Evolutionary conservation across 2,888 invertebrate genomes (phyloP).

Genomic region (Cryptocheilus praepositus): DNA sequence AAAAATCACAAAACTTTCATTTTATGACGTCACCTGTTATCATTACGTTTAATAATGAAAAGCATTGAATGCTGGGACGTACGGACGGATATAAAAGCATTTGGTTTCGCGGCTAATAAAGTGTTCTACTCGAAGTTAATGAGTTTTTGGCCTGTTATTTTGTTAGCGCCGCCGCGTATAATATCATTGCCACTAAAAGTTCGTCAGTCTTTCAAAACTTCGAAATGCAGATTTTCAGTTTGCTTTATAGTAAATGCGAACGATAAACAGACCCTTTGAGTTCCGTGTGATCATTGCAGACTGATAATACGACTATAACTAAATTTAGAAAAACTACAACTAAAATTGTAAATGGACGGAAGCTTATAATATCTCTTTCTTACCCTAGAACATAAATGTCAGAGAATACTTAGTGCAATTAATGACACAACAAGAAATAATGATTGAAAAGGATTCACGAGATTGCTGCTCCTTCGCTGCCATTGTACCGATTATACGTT

Average conservation of each 20-base stretch:
- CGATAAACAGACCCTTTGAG: no score
- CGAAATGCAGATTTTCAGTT: no score
- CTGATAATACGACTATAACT: no score
- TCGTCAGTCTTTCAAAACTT: no score
- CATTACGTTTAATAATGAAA: background rate
- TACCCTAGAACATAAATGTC: slow-evolving; percentile 28
- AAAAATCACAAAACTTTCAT: slow-evolving; percentile 49
- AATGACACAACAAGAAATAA: slow-evolving; percentile 25
- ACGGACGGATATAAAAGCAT: slow-evolving; percentile 39
- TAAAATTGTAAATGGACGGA: slow-evolving; percentile 49
- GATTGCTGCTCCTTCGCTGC: background rate
- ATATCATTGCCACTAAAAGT: background rate
- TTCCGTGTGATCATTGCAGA: no score
- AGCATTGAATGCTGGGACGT: slow-evolving; percentile 23
- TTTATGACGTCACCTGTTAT: slow-evolving; percentile 1
- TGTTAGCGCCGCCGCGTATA: background rate
- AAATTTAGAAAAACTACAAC: background rate
- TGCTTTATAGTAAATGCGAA: no score
- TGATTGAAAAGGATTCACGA: background rate
- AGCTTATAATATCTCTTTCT: slow-evolving; percentile 29
- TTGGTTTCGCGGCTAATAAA: background rate
- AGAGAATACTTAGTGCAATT: slow-evolving; percentile 1
- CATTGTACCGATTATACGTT: no score
- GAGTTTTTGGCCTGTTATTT: no score
- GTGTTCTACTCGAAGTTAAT: no score